Conservation (phyloP, 2,113 vertebrate species). For the Peromyscus maniculatus region DNA sequence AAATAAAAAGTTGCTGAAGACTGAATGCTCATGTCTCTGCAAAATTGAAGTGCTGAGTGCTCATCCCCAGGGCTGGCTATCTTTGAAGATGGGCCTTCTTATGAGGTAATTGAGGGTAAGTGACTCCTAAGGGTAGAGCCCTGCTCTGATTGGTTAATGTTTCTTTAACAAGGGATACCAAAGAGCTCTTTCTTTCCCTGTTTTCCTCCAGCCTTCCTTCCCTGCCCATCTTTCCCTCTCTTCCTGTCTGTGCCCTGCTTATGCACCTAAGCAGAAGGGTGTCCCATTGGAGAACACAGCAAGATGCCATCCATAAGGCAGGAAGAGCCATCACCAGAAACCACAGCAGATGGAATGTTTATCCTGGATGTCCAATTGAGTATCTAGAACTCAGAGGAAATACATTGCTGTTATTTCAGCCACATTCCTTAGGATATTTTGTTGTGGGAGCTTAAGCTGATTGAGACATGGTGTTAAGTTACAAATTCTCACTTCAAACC, state of each 20-base stretch:
- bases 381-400: conserved; percentile 29
- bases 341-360: not conserved
- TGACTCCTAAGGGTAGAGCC: not conserved
- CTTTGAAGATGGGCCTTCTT: not conserved
- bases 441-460: not conserved
- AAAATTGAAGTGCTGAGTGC: not conserved
- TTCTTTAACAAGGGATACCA: not conserved
- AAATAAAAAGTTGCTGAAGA: not conserved
- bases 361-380: not conserved
- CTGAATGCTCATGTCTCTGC: not conserved
- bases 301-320: not conserved
- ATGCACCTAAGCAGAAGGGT: not conserved
- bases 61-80: not conserved
- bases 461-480: not conserved
- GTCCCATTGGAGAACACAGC: not conserved
- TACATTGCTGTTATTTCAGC: not conserved
- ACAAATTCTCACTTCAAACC: not conserved
- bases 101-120: conserved; percentile 23
- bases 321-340: not conserved
- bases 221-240: not conserved
- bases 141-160: not conserved
- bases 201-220: too few species aligned
- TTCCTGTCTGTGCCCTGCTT: not conserved
- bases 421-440: not conserved
- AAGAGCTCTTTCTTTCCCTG: not conserved